Conservation (phyloP, 2,888 invertebrate species). For the Lissonota sp. region DNA sequence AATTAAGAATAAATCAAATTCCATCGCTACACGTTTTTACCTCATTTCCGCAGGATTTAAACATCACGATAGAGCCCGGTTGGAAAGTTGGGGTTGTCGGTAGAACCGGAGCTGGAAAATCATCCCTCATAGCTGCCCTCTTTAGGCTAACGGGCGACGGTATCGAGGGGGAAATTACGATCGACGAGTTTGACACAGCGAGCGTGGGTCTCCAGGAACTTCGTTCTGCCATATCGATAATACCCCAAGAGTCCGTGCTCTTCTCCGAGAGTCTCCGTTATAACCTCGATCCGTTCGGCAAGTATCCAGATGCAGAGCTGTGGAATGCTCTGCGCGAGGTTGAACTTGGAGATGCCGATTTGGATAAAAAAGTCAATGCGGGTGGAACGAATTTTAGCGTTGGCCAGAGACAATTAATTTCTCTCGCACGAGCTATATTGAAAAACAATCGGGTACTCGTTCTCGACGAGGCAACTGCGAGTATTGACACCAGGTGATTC, state of each 20-base stretch:
- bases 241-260: slow-evolving; percentile 89
- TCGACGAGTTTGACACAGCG: slow-evolving; percentile 91
- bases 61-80: slow-evolving; percentile 88
- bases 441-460: slow-evolving; percentile 87
- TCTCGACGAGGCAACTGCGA: slow-evolving; percentile 90
- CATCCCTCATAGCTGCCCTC: slow-evolving; percentile 90
- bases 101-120: too few species aligned
- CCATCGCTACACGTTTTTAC: too few species aligned
- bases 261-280: slow-evolving; percentile 89
- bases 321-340: too few species aligned
- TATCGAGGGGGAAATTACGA: too few species aligned
- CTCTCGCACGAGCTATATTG: slow-evolving; percentile 88
- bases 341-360: too few species aligned
- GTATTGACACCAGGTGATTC: slow-evolving; percentile 87
- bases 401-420: too few species aligned
- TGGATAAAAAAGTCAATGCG: too few species aligned
- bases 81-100: slow-evolving; percentile 93
- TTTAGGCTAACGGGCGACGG: too few species aligned
- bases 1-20: too few species aligned
- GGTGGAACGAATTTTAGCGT: too few species aligned
- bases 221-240: slow-evolving; percentile 91
- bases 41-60: slow-evolving; percentile 86
- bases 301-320: slow-evolving; percentile 87
- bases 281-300: slow-evolving; percentile 90
- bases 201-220: slow-evolving; percentile 90